These are phyloP conservation scores for Sminthurides aquaticus DNA, from an alignment of 2,888 invertebrate species.

Conservation along the genomic window DNA sequence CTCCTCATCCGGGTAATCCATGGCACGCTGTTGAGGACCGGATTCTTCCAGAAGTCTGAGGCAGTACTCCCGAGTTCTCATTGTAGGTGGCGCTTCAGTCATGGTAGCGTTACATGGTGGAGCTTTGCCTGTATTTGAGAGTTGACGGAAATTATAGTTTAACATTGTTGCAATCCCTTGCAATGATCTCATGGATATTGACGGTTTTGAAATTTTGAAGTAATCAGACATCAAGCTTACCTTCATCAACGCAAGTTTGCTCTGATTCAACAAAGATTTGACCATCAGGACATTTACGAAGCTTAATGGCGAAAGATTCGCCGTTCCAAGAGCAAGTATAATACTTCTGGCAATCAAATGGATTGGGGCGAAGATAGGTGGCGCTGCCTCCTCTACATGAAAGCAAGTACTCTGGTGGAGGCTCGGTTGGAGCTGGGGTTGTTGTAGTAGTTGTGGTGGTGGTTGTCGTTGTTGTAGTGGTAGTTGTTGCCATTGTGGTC, in stretches of 20 bases:
- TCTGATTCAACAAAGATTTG: slow-evolving; percentile 33
- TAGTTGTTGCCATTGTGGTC: slow-evolving; percentile 29
- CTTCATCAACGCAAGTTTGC: slow-evolving; percentile 33
- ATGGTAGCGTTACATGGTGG: slow-evolving; percentile 33
- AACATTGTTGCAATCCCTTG: not conserved
- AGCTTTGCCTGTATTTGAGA: slow-evolving; percentile 23
- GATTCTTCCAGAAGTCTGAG: not conserved
- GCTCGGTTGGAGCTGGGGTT: slow-evolving; percentile 33
- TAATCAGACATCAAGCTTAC: too few species aligned
- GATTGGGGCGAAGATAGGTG: slow-evolving; percentile 34
- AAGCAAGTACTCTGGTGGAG: slow-evolving; percentile 30
- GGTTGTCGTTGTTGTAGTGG: slow-evolving; percentile 37
- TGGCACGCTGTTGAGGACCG: not conserved
- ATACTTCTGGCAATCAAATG: slow-evolving; percentile 37
- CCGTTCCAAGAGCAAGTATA: slow-evolving; percentile 39
- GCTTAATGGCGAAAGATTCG: slow-evolving; percentile 36
- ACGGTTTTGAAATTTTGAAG: not conserved
- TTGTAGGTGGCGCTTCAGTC: slow-evolving; percentile 11
- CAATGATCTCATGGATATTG: not conserved
- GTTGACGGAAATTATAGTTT: not conserved
- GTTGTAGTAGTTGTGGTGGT: slow-evolving; percentile 35
- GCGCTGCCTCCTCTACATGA: slow-evolving; percentile 29
- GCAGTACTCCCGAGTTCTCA: slow-evolving; percentile 1
- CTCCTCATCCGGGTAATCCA: slow-evolving; percentile 3
- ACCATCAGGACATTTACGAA: slow-evolving; percentile 35